A percentile compares a stretch with the other conserved stretches of the same genome.
Conservation (phyloP, 2,113 vertebrate species). For the Eolophus roseicapilla region DNA sequence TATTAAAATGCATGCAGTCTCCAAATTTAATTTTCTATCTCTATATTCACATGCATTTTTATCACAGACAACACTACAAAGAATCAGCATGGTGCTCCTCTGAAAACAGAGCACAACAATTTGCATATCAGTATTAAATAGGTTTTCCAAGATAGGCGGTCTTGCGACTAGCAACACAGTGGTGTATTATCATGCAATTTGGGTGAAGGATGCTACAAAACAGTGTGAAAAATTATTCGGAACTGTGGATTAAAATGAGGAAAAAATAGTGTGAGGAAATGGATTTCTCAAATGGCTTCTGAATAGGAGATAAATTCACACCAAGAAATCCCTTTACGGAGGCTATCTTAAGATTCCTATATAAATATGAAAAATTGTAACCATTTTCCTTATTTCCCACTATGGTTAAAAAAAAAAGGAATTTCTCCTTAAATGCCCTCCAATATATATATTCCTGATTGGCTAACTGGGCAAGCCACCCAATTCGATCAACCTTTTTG, state of each 20-base stretch:
- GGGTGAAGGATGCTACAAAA: not conserved
- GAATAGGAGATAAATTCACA: not conserved
- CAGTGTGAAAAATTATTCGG: not conserved
- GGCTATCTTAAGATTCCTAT: not conserved
- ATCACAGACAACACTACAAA: not conserved
- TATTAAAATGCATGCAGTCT: not conserved
- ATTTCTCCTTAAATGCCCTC: not conserved
- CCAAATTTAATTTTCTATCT: not conserved
- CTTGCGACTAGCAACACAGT: not conserved
- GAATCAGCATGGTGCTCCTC: rapidly evolving
- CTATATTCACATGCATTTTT: not conserved
- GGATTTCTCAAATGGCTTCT: not conserved
- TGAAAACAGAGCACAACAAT: not conserved
- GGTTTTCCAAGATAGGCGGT: not conserved
- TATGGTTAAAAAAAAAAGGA: not conserved
- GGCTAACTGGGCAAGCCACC: not conserved
- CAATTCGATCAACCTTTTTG: not conserved
- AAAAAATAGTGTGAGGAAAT: not conserved
- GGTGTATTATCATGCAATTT: not conserved
- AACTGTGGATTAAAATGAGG: not conserved
- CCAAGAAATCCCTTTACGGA: not conserved
- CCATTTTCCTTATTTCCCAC: not conserved
- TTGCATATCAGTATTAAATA: not conserved
- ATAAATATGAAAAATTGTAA: not conserved
- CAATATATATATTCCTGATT: not conserved